A percentile compares a stretch with the other conserved stretches of the same genome.
These are phyloP conservation scores for Macaca fascicularis DNA, from an alignment of 2,113 vertebrate genomes.

Conservation along the genomic window T2T-MFA8v1.1 NC_088381.1:19585501-19586000, in stretches of 20 bases:
- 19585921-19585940: slow-evolving; percentile 8
- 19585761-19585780: not conserved
- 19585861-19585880: not conserved
- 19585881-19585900: slow-evolving; percentile 28
- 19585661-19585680: not conserved
- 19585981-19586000: not conserved
- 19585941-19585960: not conserved
- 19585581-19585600: not conserved
- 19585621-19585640: not conserved
- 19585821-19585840: not conserved
- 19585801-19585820: not conserved
- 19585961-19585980: not conserved
- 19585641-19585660: not conserved
- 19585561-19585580: not conserved
- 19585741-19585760: not conserved
- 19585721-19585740: not conserved
- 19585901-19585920: slow-evolving; percentile 16
- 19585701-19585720: not conserved
- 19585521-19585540: slow-evolving; percentile 17
- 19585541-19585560: not conserved
- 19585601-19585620: not conserved
- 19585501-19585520: not conserved
- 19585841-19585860: not conserved
- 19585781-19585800: slow-evolving; percentile 22
- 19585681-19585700: not conserved